Conservation (phyloP, 2,797 vertebrate genomes). For the Sciurus vulgaris region DNA sequence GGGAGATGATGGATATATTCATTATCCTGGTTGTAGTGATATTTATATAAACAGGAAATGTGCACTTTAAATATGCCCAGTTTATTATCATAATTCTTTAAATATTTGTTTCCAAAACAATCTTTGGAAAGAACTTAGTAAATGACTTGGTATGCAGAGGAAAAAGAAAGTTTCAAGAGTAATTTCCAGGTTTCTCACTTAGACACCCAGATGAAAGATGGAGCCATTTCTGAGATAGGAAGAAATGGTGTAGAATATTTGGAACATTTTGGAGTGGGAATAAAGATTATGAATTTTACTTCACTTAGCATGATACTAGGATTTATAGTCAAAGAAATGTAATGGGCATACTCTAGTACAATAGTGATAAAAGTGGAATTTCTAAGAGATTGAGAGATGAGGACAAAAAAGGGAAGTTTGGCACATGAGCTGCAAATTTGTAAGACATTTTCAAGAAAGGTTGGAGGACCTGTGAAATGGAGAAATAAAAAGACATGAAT, state of each 20-base stretch:
- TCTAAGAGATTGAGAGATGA: background rate
- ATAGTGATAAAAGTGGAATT: background rate
- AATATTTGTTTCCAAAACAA: background rate
- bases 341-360: background rate
- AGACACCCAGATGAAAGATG: background rate
- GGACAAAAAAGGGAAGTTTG: background rate
- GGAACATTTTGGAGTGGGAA: background rate
- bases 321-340: background rate
- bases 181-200: background rate
- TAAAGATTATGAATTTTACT: background rate
- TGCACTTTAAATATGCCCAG: background rate
- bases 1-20: no score
- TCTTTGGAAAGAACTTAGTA: background rate
- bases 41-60: background rate
- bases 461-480: background rate
- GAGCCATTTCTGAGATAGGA: background rate
- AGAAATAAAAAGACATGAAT: background rate
- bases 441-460: background rate
- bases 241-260: background rate
- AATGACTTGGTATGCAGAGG: background rate
- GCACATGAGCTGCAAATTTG: background rate
- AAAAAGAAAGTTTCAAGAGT: background rate
- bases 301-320: background rate
- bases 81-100: background rate
- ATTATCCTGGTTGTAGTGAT: background rate